These are phyloP conservation scores for Enoplosus armatus DNA, from an alignment of 2,797 vertebrate species.

Conservation along the genomic window DNA sequence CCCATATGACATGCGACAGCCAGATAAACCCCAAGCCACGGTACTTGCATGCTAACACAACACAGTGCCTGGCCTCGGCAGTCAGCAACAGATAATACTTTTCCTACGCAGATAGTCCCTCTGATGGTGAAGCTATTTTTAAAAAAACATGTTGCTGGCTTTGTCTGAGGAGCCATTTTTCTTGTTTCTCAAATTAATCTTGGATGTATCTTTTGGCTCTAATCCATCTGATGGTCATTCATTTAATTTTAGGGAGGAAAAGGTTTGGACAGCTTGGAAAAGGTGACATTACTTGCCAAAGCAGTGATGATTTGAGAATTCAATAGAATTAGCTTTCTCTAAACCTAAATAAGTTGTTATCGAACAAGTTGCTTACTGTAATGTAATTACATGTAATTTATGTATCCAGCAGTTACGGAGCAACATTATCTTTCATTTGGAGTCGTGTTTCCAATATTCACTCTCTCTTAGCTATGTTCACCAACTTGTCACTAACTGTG, in stretches of 20 bases:
- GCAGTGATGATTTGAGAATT: background rate
- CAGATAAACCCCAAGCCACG: slow-evolving; percentile 54
- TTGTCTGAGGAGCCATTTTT: background rate
- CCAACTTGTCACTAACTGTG: too few species aligned
- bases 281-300: too few species aligned
- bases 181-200: background rate
- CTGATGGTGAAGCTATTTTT: background rate
- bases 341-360: background rate
- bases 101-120: background rate
- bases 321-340: background rate
- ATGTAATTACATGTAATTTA: too few species aligned
- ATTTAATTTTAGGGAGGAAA: background rate
- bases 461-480: too few species aligned
- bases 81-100: slow-evolving; percentile 24
- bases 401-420: background rate
- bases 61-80: background rate
- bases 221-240: too few species aligned
- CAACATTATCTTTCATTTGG: background rate
- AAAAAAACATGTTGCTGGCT: background rate
- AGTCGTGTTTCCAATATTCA: too few species aligned
- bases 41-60: slow-evolving; percentile 30
- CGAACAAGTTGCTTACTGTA: background rate
- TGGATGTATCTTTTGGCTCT: background rate
- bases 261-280: too few species aligned
- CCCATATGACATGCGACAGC: slow-evolving; percentile 45